phyloP scores from a whole-genome alignment of 2,113 vertebrate genomes.

The Otis tarda region DNA sequence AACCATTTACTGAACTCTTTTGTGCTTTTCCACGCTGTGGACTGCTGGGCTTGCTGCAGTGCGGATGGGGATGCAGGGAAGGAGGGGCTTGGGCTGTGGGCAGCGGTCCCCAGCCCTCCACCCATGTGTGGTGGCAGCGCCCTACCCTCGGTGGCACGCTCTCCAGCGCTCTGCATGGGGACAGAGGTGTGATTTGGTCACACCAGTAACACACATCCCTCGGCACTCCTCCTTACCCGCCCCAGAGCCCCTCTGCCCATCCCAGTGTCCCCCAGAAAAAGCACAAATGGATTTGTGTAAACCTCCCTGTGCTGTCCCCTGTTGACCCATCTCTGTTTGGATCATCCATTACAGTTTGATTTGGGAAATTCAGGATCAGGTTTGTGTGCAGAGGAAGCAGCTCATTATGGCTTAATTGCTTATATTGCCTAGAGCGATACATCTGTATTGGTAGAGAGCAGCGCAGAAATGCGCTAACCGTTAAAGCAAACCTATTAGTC shows the following conservation, averaged over 20 bases:
- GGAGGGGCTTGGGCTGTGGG: background rate
- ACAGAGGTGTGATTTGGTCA: background rate
- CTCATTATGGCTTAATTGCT: background rate
- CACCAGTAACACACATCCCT: accelerated
- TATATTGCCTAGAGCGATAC: background rate
- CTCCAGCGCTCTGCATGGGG: background rate
- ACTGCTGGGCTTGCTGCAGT: background rate
- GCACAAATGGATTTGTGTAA: background rate
- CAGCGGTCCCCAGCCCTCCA: accelerated
- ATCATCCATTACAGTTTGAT: background rate
- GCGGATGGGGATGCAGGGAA: background rate
- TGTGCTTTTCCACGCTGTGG: background rate
- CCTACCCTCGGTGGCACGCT: accelerated
- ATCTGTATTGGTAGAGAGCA: background rate
- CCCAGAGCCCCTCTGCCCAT: background rate
- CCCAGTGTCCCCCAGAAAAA: background rate
- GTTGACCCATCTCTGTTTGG: accelerated
- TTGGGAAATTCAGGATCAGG: background rate
- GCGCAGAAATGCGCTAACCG: background rate
- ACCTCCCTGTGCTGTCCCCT: background rate
- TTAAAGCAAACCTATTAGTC: background rate
- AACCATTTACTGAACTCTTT: accelerated
- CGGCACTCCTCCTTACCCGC: background rate
- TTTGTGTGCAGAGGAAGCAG: background rate
- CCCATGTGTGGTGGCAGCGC: accelerated